Percentiles rank a stretch among this genome's conserved stretches.
These are phyloP conservation scores for Capreolus pygargus DNA, from an alignment of 2,113 vertebrate genomes.

Conservation along the genomic window DNA sequence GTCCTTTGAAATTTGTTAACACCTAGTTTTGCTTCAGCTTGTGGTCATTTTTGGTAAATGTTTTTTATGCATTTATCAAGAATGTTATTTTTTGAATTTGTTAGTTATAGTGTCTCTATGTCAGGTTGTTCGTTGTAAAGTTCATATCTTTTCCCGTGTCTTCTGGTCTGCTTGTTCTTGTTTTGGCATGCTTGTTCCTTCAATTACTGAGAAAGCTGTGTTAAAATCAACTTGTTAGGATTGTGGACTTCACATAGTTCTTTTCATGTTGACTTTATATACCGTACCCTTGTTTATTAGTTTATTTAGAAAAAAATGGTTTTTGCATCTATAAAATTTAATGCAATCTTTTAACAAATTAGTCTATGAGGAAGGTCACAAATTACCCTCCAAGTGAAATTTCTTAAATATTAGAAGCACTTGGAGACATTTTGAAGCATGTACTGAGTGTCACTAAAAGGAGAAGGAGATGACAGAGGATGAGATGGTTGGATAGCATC, in stretches of 20 bases:
- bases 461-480: background rate
- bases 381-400: background rate
- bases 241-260: background rate
- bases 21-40: background rate
- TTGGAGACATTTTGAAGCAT: background rate
- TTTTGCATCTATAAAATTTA: background rate
- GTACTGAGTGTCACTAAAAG: background rate
- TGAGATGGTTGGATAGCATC: background rate
- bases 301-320: background rate
- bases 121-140: background rate
- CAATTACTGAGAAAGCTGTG: background rate
- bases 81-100: background rate
- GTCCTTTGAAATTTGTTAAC: conserved; percentile 12
- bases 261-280: background rate
- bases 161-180: background rate
- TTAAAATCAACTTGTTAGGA: background rate
- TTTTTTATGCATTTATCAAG: background rate
- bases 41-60: background rate
- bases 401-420: background rate
- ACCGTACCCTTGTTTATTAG: background rate
- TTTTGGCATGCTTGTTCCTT: background rate
- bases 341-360: background rate
- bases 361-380: background rate
- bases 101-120: background rate
- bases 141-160: background rate